These are phyloP conservation scores for Drosophila bocki DNA, from an alignment of 1,140 invertebrate genomes.

Conservation along the genomic window DNA sequence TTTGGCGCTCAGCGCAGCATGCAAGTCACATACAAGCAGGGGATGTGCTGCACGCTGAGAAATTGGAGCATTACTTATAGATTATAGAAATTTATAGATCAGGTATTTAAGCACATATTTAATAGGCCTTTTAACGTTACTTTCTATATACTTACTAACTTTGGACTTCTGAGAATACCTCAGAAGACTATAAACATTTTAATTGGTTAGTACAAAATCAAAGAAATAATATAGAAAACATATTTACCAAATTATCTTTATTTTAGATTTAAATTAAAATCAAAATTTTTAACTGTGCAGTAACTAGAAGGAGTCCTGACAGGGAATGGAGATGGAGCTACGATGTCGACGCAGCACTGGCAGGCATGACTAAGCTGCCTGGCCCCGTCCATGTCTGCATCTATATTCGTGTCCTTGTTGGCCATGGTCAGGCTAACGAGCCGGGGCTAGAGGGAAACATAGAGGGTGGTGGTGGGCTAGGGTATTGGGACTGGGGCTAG, in stretches of 20 bases:
- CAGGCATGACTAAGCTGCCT: constrained; percentile 69
- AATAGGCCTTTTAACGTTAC: no score
- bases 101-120: neutral
- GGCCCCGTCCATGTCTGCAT: constrained; percentile 23
- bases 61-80: neutral
- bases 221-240: neutral
- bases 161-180: accelerated
- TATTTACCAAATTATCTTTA: neutral
- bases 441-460: constrained; percentile 1
- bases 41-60: constrained; percentile 7
- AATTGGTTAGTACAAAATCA: neutral
- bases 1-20: constrained; percentile 70
- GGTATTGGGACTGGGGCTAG: neutral
- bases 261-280: neutral
- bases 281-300: neutral
- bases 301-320: constrained; percentile 1
- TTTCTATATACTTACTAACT: no score
- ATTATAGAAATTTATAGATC: no score
- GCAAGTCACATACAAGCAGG: constrained; percentile 70
- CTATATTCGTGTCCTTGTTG: constrained; percentile 41
- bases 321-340: constrained; percentile 9
- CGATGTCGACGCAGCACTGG: constrained; percentile 62
- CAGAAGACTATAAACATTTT: neutral
- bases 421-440: constrained; percentile 59
- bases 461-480: neutral